These are phyloP conservation scores for Drosophila lacteicornis DNA, from an alignment of 1,140 invertebrate species.

Conservation along the genomic window DNA sequence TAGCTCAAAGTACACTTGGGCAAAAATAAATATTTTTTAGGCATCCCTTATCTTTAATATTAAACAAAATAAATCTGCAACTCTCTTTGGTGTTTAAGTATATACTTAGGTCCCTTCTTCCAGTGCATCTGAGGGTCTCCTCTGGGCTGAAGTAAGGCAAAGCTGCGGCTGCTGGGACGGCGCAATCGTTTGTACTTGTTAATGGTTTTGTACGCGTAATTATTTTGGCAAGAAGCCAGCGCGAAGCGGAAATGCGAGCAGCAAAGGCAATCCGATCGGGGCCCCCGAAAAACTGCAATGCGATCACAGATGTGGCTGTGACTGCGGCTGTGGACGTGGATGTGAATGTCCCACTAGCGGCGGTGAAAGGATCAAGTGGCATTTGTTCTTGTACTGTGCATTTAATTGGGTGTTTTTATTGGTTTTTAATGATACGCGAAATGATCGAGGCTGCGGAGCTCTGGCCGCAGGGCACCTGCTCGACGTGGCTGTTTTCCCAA, in stretches of 20 bases:
- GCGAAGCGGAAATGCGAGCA: slow-evolving; percentile 67
- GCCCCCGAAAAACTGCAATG: slow-evolving; percentile 6
- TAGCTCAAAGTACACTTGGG: slow-evolving; percentile 29
- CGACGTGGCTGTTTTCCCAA: slow-evolving; percentile 32
- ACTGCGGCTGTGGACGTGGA: neutral
- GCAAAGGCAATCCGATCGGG: slow-evolving; percentile 33
- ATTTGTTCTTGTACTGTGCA: slow-evolving; percentile 78
- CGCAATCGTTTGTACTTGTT: slow-evolving; percentile 83
- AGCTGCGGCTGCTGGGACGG: slow-evolving; percentile 36
- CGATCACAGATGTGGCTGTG: slow-evolving; percentile 10
- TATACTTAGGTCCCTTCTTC: no score
- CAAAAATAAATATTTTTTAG: neutral
- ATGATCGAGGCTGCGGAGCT: slow-evolving; percentile 68
- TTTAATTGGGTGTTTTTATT: slow-evolving; percentile 84
- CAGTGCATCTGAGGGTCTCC: slow-evolving; percentile 7
- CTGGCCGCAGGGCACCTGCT: slow-evolving; percentile 61
- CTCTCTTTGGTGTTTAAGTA: neutral
- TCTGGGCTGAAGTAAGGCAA: slow-evolving; percentile 19
- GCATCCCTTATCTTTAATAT: neutral
- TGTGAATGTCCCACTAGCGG: slow-evolving; percentile 43
- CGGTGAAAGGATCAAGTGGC: slow-evolving; percentile 80
- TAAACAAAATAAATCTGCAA: no score
- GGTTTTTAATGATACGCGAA: slow-evolving; percentile 83
- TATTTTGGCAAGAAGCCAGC: slow-evolving; percentile 81
- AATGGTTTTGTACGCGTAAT: slow-evolving; percentile 83